phyloP scores from a whole-genome alignment of 2,888 invertebrate species.

The Alloscopus bannaensis region DNA sequence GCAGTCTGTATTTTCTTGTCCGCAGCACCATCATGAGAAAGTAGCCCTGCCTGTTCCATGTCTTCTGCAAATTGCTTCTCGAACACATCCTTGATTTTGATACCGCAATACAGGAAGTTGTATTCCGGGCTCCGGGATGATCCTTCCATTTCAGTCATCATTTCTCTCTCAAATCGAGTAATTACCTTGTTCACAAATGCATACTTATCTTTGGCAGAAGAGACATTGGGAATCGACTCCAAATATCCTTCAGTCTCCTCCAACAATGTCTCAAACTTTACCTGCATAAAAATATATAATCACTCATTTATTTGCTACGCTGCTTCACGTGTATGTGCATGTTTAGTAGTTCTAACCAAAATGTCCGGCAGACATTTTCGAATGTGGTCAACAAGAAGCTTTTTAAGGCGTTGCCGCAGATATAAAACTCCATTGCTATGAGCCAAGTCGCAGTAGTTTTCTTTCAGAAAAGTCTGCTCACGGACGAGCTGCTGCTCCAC shows the following conservation, averaged over 20 bases:
- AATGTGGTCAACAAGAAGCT: conserved; percentile 97
- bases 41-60: conserved; percentile 21
- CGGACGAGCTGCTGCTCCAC: conserved; percentile 90
- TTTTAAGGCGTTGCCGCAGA: conserved; percentile 81
- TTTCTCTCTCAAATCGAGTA: conserved; percentile 11
- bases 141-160: conserved; percentile 33
- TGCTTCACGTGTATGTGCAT: too few species aligned
- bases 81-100: conserved; percentile 43
- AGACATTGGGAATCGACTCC: conserved; percentile 22
- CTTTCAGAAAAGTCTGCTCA: conserved; percentile 94
- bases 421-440: conserved; percentile 95
- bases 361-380: conserved; percentile 98
- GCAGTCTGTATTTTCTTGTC: conserved; percentile 37
- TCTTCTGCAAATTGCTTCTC: conserved; percentile 25
- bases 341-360: conserved; percentile 76
- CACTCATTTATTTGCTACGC: too few species aligned
- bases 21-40: conserved; percentile 1
- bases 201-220: conserved; percentile 19
- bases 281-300: conserved; percentile 1
- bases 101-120: conserved; percentile 29
- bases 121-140: conserved; percentile 33
- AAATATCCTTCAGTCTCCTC: conserved; percentile 1
- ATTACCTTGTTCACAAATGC: conserved; percentile 10
- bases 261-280: conserved; percentile 13
- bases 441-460: conserved; percentile 97